Conservation (phyloP, 2,113 vertebrate species). For the Rissa tridactyla region DNA sequence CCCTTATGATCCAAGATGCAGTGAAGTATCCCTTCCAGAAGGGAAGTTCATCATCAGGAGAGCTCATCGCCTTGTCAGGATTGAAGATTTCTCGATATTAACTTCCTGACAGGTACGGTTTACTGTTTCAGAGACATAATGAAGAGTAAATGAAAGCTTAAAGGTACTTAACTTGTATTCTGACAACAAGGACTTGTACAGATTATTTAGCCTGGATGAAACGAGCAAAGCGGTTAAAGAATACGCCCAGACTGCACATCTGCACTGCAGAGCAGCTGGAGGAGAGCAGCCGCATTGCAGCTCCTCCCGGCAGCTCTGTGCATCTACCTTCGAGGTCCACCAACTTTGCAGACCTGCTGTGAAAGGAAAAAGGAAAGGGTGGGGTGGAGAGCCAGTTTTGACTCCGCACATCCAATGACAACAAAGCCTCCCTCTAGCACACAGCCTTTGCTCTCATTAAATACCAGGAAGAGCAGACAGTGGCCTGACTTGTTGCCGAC, state of each 20-base stretch:
- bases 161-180: not conserved
- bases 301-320: not conserved
- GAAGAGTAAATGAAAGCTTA: not conserved
- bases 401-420: not conserved
- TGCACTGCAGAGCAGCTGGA: not conserved
- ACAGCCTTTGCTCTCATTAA: not conserved
- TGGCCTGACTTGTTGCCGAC: not conserved
- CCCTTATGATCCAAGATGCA: not conserved
- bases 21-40: not conserved
- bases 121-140: slow-evolving; percentile 17
- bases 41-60: not conserved
- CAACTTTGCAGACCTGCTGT: not conserved
- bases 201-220: not conserved
- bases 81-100: not conserved
- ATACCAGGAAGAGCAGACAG: not conserved
- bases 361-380: slow-evolving; percentile 5
- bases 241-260: not conserved
- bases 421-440: not conserved
- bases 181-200: not conserved
- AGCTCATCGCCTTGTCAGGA: not conserved
- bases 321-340: not conserved
- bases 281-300: not conserved
- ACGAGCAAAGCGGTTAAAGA: not conserved
- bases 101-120: not conserved
- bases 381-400: not conserved